Evolutionary conservation across 2,113 vertebrate species (phyloP).

Genomic region (Thamnophis sirtalis): DNA sequence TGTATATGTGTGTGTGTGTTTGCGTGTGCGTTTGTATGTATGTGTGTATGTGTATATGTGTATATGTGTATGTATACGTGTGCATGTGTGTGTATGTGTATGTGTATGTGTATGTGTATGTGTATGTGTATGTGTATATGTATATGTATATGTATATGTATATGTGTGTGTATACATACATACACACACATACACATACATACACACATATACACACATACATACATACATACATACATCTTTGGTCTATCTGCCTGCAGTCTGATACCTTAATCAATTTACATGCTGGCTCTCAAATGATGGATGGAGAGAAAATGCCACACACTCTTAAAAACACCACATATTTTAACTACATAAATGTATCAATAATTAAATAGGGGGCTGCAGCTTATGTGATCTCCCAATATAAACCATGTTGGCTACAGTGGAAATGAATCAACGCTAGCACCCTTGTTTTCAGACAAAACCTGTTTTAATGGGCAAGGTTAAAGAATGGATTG

Average conservation of each 20-base stretch:
- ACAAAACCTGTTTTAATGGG: background rate
- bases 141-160: too few relatives aligned
- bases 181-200: too few relatives aligned
- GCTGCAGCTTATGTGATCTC: background rate
- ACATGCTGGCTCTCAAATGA: background rate
- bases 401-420: background rate
- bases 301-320: background rate
- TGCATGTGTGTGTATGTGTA: too few relatives aligned
- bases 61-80: too few relatives aligned
- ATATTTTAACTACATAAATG: background rate
- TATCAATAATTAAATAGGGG: background rate
- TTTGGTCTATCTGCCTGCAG: background rate
- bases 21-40: too few relatives aligned
- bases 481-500: background rate
- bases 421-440: background rate
- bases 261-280: background rate
- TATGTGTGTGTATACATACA: too few relatives aligned
- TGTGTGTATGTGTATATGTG: too few relatives aligned
- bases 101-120: too few relatives aligned
- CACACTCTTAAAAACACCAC: background rate
- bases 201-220: too few relatives aligned
- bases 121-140: too few relatives aligned
- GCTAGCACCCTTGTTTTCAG: background rate
- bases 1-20: too few relatives aligned
- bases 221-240: too few relatives aligned